Evolutionary conservation across 1,140 invertebrate species (phyloP), one percentile per base, ranked within the genome.

Genomic region (Nasonia longicornis): DNA sequence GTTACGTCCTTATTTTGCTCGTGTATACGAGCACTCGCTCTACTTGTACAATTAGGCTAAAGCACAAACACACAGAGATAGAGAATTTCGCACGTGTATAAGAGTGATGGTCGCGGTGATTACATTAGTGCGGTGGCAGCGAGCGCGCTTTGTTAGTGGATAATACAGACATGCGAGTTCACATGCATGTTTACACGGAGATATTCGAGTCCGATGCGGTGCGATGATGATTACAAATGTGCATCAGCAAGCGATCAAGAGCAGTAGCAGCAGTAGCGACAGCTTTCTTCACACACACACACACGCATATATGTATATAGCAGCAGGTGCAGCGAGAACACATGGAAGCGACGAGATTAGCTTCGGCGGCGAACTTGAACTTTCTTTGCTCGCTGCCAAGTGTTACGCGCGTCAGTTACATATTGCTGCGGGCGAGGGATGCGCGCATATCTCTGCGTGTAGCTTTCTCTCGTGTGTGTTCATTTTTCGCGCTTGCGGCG

Each of bases 291-390:
- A n/a, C 8, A 35, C 26, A 26, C 26, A 26, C 26, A 1, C 26
- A 26, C 26, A 26, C 26, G 1, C 26, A 26, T 26, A 26, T 26
- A 26, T 26, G 26, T 11, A 11, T 35, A 35, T 35, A 35, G 31
- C 31, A 2, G 67, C 48, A 29, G 12, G 38, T 71, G 67, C 70
- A n/a, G 12, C 70, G 16, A 38, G 16, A 52, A 16, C 52, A n/a
- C 52, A 52, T 22, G 63, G 26, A 20, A 71, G 67, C 42, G 66
- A 72, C 67, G 7, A 79, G 70, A 79, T 72, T 80, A 75, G 79
- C 38, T 67, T 67, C 12, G n/a, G 8, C 20, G 35, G 74, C 73
- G 79, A 81, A 81, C 79, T 81, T 81, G 79, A 81, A 81, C 79
- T 81, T 76, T 69, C 45, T 42, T 64, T 45, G n/a, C n/a, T 58